Conservation (phyloP, 2,888 invertebrate genomes). For the Drosophila greeni region DNA sequence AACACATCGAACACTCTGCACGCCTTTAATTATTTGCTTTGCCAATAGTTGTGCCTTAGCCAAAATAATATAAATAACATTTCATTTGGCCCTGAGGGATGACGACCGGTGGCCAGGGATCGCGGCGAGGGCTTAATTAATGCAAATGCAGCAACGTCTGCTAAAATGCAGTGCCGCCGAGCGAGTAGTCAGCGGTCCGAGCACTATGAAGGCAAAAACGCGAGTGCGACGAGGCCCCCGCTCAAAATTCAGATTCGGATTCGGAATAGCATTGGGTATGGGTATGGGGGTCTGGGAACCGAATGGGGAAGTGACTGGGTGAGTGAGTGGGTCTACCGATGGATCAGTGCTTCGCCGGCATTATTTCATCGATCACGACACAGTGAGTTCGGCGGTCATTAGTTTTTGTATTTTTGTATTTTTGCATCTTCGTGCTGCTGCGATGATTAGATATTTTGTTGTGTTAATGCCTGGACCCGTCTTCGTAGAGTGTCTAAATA, state of each 20-base stretch:
- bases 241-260: slow-evolving; percentile 15
- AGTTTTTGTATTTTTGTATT: slow-evolving; percentile 10
- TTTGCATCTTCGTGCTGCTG: slow-evolving; percentile 12
- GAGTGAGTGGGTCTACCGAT: slow-evolving; percentile 3
- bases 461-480: slow-evolving; percentile 18
- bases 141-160: slow-evolving; percentile 13
- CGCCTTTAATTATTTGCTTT: background rate
- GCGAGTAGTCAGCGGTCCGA: slow-evolving; percentile 24
- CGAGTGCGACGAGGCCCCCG: slow-evolving; percentile 16
- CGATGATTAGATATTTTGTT: slow-evolving; percentile 15
- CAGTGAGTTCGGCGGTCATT: slow-evolving; percentile 10
- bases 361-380: slow-evolving; percentile 40
- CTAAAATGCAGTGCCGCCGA: slow-evolving; percentile 10
- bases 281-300: slow-evolving; percentile 12
- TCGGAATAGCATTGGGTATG: slow-evolving; percentile 14
- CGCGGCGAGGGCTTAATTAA: slow-evolving; percentile 18
- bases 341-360: slow-evolving; percentile 20
- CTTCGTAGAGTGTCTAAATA: slow-evolving; percentile 12
- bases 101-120: background rate
- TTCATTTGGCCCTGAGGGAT: slow-evolving; percentile 7
- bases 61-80: slow-evolving; percentile 28
- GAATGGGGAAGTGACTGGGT: slow-evolving; percentile 19
- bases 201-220: slow-evolving; percentile 17
- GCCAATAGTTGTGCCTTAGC: background rate
- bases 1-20: too few relatives aligned